Percentiles rank a stretch among this genome's conserved stretches.
These are phyloP conservation scores for Pelochelys cantorii DNA, from an alignment of 2,797 vertebrate genomes.

Conservation along the genomic window DNA sequence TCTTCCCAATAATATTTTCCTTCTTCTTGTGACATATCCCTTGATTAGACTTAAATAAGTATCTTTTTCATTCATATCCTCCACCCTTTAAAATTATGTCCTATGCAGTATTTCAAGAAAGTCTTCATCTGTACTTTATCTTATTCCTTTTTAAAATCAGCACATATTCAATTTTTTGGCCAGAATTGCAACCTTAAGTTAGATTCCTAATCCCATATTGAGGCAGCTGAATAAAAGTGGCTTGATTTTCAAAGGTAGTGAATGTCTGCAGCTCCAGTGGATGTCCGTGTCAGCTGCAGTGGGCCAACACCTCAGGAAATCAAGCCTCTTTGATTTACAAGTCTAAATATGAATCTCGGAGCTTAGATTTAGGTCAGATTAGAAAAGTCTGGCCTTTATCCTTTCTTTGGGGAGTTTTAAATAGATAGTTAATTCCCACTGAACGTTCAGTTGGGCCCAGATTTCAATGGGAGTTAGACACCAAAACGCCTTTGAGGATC, in stretches of 20 bases:
- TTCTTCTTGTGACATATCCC: not conserved
- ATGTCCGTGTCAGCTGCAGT: not conserved
- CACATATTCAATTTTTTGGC: not conserved
- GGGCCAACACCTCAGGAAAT: not conserved
- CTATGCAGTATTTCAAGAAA: not conserved
- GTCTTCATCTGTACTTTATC: not conserved
- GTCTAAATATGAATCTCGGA: not conserved
- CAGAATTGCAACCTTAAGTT: not conserved
- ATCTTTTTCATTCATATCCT: not conserved
- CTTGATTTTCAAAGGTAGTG: not conserved
- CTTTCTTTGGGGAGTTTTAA: constrained; percentile 1
- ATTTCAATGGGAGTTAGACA: not conserved
- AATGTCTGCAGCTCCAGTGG: not conserved
- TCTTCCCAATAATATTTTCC: not conserved
- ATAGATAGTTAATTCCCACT: not conserved
- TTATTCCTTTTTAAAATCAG: not conserved
- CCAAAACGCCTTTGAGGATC: not conserved
- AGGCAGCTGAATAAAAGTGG: not conserved
- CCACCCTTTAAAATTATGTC: not conserved
- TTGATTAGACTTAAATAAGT: not conserved
- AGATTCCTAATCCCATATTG: not conserved
- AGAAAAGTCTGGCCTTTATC: not conserved
- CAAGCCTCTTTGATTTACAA: not conserved
- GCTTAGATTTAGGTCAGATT: not conserved
- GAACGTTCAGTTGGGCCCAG: not conserved